Conservation (phyloP, 2,888 invertebrate species). For the Mermis nigrescens region DNA sequence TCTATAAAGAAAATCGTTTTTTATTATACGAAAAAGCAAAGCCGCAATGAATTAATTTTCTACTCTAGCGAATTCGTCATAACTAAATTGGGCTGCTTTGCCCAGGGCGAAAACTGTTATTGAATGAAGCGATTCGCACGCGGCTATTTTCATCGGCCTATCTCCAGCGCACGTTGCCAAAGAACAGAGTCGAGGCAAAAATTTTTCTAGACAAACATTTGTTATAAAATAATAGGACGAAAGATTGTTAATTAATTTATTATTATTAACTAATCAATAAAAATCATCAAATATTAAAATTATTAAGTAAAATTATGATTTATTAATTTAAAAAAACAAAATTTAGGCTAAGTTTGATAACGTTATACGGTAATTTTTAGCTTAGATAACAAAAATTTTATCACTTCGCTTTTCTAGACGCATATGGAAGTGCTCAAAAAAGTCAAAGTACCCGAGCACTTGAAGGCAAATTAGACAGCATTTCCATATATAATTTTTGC, state of each 20-base stretch:
- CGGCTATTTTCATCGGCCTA: slow-evolving; percentile 47
- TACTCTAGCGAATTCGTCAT: not conserved
- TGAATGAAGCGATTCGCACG: slow-evolving; percentile 52
- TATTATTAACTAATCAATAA: too few species aligned
- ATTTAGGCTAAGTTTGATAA: slow-evolving; percentile 42
- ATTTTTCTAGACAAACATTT: slow-evolving; percentile 40
- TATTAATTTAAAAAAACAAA: too few species aligned
- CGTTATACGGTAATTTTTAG: slow-evolving; percentile 31
- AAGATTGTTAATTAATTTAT: too few species aligned
- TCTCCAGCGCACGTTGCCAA: slow-evolving; percentile 46
- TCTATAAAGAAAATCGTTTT: not conserved
- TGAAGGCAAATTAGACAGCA: too few species aligned
- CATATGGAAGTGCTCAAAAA: too few species aligned
- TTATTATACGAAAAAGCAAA: not conserved
- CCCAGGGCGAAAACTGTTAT: slow-evolving; percentile 46
- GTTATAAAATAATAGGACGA: too few species aligned
- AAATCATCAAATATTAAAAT: too few species aligned
- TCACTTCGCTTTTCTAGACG: too few species aligned
- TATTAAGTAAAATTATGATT: too few species aligned
- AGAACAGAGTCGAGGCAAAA: slow-evolving; percentile 46
- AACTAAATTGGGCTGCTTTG: slow-evolving; percentile 18
- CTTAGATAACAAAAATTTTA: not conserved
- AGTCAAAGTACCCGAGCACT: too few species aligned
- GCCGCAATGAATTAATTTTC: not conserved
- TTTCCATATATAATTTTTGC: not conserved